Evolutionary conservation across 2,888 invertebrate species (phyloP).

Genomic region (Deilephila porcellus): DNA sequence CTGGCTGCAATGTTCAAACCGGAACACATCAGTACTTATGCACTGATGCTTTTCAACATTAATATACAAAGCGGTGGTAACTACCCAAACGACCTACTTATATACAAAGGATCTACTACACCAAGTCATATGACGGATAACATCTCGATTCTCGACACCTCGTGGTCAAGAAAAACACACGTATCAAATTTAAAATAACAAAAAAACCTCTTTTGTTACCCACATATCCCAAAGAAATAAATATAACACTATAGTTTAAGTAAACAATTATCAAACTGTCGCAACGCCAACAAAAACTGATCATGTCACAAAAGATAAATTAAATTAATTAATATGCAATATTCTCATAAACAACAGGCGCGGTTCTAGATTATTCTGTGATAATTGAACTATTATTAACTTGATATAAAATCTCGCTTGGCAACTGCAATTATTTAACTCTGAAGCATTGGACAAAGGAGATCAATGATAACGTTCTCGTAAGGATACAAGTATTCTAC

Average conservation of each 20-base stretch:
- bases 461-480: not conserved
- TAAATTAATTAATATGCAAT: constrained; percentile 24
- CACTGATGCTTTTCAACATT: too few species aligned
- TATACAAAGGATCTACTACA: too few species aligned
- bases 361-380: constrained; percentile 10
- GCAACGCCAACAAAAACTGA: not conserved
- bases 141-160: too few species aligned
- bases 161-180: too few species aligned
- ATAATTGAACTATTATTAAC: constrained; percentile 18
- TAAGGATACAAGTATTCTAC: not conserved
- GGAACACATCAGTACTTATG: too few species aligned
- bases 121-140: too few species aligned
- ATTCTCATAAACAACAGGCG: not conserved
- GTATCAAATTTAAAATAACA: too few species aligned
- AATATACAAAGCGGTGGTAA: too few species aligned
- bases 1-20: too few species aligned
- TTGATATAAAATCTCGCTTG: not conserved
- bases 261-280: not conserved
- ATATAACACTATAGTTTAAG: not conserved
- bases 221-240: not conserved
- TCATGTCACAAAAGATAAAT: constrained; percentile 11
- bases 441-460: not conserved
- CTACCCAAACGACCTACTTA: too few species aligned
- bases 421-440: not conserved
- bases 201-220: too few species aligned